Evolutionary conservation across 2,888 invertebrate genomes (phyloP).

Genomic region (Aphidius colemani): DNA sequence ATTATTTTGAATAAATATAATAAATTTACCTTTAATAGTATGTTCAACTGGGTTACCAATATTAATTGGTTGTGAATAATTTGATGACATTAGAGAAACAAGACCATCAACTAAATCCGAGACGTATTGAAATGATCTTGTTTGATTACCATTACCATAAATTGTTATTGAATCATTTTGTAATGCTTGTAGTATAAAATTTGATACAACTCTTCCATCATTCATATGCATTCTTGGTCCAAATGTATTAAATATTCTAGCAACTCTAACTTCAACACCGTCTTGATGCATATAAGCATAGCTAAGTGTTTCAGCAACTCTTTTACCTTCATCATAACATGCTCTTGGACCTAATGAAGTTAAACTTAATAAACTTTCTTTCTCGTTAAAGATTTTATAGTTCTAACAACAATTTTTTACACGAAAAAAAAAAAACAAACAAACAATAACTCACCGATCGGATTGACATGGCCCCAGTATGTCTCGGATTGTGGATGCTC

Average conservation of each 20-base stretch:
- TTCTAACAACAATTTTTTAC: neutral
- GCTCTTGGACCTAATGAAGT: constrained; percentile 78
- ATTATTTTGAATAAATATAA: constrained; percentile 7
- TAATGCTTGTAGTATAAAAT: constrained; percentile 96
- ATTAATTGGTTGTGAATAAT: constrained; percentile 92
- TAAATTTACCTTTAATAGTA: constrained; percentile 78
- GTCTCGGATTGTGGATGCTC: constrained; percentile 97
- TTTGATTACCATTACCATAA: constrained; percentile 86
- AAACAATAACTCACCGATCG: constrained; percentile 71
- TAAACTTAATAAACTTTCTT: constrained; percentile 5
- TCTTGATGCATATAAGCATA: constrained; percentile 99
- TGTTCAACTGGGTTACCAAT: constrained; percentile 98
- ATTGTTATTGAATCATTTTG: constrained; percentile 92
- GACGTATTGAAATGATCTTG: constrained; percentile 97
- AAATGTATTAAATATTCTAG: constrained; percentile 98
- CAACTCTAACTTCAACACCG: constrained; percentile 91
- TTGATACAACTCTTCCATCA: constrained; percentile 97
- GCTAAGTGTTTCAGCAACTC: constrained; percentile 93
- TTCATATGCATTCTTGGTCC: constrained; percentile 99
- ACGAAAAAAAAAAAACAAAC: neutral
- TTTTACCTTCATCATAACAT: constrained; percentile 99
- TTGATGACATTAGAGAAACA: constrained; percentile 89
- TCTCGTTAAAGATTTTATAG: no score
- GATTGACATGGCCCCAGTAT: constrained; percentile 99
- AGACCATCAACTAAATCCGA: constrained; percentile 96